Evolutionary conservation across 2,888 invertebrate genomes (phyloP), one percentile per base, ranked within the genome.

Genomic region (Conomelus anceps): DNA sequence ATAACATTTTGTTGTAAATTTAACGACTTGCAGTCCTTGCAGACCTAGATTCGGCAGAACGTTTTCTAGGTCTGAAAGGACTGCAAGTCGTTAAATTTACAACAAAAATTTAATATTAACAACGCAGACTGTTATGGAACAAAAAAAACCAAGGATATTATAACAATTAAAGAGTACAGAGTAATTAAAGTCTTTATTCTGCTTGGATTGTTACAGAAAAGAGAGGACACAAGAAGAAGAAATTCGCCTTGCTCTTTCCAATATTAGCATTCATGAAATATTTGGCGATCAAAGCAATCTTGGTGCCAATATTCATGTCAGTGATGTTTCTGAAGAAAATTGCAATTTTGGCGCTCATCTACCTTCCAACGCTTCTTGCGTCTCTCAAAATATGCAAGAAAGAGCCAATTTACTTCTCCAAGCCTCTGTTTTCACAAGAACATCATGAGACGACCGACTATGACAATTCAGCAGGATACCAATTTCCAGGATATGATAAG

Each of bases 341-440:
- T 23, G 86, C 86, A 22, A 24, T 86, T 11, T 13, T 86, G 86
- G 86, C 23, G 3, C 24, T 86, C 29, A 26, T 86, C 86, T 86
- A 86, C 24, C 22, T 86, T 23, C 86, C 86, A n/a, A 24, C 86
- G 23, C 29, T 24, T 24, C 29, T 86, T 86, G 86, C 86, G 3
- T 86, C 86, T 17, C 86, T 86, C 23, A 86, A 86, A n/a, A 86
- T 86, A 11, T 86, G 86, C 24, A 86, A 86, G 24, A 86, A 86
- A 86, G 86, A 86, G 86, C 86, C 86, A 26, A 22, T 86, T 23
- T 86, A 86, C n/a, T 29, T 26, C 29, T 29, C 24, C 24, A 86
- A 86, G 29, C 29, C 86, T 26, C 26, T 29, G 0, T 86, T 26
- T 23, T 22, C 24, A 22, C 86, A 86, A 11, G 86, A 86, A 11